Evolutionary conservation across 2,797 vertebrate genomes (phyloP), one percentile per base, ranked within the genome.

Genomic region (Xenentodon cancila): DNA sequence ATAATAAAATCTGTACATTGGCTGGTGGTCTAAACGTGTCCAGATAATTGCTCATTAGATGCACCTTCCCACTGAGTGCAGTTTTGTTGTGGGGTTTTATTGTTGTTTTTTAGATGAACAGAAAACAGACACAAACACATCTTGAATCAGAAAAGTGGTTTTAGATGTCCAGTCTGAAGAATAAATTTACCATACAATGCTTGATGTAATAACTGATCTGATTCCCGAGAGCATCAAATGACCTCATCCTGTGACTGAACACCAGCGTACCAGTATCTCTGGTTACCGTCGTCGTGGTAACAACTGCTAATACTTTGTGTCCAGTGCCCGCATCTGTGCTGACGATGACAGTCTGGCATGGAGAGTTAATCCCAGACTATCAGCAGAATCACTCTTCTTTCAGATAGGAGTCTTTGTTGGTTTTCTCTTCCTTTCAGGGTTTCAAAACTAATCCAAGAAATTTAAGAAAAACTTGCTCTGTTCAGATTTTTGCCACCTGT

Each of bases 201-300:
- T 11, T 27, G 27, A 71, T 67, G 66, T 69, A 71, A 81, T 67
- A 55, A 71, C 32, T 62, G 75, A 87, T 86, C 81, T 86, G 83
- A 79, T 79, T 89, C 71, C 63, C 42, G 51, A 57, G 77, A 75
- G 81, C 72, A 82, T 81, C 59, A 61, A 64, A 63, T 85, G 77
- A 89, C 84, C 82, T 89, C 88, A 80, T 71, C 18, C 21, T 86
- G 79, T 54, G 73, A 86, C 56, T 84, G 80, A 82, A 78, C 75
- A 71, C 61, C 63, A 68, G 63, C 22, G 50, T 13, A 37, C 34
- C 51, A 5, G 72, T 85, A 74, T 88, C 88, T 91, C 84, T 80
- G 78, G 89, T 90, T 86, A 86, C 86, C 7, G 76, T 89, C 49
- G 78, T 79, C 82, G 44, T 71, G 77, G 89, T 77, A 85, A 85